Evolutionary conservation across 2,113 vertebrate species (phyloP).

Genomic region (Chionomys nivalis): DNA sequence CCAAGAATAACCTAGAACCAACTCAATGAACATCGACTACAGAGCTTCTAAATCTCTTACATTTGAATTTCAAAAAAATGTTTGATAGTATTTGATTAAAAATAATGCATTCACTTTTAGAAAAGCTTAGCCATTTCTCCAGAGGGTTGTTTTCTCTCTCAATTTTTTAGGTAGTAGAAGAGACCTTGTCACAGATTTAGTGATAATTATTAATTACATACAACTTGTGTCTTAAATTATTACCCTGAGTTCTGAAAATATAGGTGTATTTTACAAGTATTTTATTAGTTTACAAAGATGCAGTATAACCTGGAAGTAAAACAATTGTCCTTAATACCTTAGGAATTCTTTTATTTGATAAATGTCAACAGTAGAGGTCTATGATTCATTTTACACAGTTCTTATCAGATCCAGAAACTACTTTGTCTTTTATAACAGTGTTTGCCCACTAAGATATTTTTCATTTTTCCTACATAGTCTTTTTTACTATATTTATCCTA

Average conservation of each 20-base stretch:
- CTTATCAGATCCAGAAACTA: background rate
- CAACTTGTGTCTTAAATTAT: background rate
- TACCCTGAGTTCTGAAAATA: background rate
- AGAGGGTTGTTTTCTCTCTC: background rate
- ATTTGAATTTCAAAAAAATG: background rate
- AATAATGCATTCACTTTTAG: background rate
- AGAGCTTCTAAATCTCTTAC: background rate
- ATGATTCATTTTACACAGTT: background rate
- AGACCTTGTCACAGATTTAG: slow-evolving; percentile 14
- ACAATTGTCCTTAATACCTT: background rate
- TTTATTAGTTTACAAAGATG: slow-evolving; percentile 25
- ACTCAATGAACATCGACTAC: too few relatives aligned
- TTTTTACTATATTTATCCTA: background rate
- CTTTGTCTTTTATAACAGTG: background rate
- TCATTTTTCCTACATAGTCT: background rate
- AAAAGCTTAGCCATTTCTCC: background rate
- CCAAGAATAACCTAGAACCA: background rate
- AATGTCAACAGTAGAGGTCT: background rate
- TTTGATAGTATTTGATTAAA: background rate
- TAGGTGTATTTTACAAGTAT: background rate
- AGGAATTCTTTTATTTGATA: slow-evolving; percentile 6
- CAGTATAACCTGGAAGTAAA: background rate
- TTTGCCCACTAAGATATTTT: background rate
- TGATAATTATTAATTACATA: slow-evolving; percentile 30
- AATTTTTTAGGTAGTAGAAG: background rate